Percentiles rank a stretch among this genome's conserved stretches.
Evolutionary conservation across 2,888 invertebrate species (phyloP).

Genomic region (Lomographa bimaculata): DNA sequence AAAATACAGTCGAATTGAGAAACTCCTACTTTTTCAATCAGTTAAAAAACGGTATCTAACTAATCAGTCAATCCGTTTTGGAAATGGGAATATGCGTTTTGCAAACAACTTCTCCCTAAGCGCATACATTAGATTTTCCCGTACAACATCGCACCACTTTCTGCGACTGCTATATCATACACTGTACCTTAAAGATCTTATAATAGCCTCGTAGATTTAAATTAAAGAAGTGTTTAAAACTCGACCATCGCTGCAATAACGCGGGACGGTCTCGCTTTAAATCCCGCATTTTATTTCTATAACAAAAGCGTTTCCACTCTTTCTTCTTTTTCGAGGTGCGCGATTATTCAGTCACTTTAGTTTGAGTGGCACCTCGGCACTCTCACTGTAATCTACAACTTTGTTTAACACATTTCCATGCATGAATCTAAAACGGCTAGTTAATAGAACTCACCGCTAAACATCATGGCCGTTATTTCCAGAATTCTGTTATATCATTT

Average conservation of each 20-base stretch:
- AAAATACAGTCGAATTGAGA: too few species aligned
- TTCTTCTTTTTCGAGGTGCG: conserved; percentile 26
- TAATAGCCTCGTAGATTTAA: conserved; percentile 24
- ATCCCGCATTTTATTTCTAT: conserved; percentile 31
- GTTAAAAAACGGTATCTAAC: too few species aligned
- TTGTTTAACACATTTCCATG: conserved; percentile 54
- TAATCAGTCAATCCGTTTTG: too few species aligned
- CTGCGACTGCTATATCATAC: conserved; percentile 24
- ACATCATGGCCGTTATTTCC: conserved; percentile 79
- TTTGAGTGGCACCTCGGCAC: conserved; percentile 70
- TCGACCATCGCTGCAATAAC: conserved; percentile 12
- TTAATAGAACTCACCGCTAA: conserved; percentile 60
- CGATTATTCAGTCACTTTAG: conserved; percentile 41
- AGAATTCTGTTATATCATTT: conserved; percentile 40
- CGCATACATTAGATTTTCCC: too few species aligned
- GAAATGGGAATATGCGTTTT: too few species aligned
- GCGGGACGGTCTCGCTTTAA: conserved; percentile 39
- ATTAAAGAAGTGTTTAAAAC: conserved; percentile 13
- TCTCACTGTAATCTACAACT: conserved; percentile 47
- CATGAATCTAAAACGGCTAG: conserved; percentile 72
- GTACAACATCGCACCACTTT: conserved; percentile 21
- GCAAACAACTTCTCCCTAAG: too few species aligned
- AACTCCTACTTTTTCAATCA: too few species aligned
- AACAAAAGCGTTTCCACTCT: conserved; percentile 27
- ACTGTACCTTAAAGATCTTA: conserved; percentile 18